phyloP scores from a whole-genome alignment of 2,113 vertebrate species.

The Aegithalos caudatus region DNA sequence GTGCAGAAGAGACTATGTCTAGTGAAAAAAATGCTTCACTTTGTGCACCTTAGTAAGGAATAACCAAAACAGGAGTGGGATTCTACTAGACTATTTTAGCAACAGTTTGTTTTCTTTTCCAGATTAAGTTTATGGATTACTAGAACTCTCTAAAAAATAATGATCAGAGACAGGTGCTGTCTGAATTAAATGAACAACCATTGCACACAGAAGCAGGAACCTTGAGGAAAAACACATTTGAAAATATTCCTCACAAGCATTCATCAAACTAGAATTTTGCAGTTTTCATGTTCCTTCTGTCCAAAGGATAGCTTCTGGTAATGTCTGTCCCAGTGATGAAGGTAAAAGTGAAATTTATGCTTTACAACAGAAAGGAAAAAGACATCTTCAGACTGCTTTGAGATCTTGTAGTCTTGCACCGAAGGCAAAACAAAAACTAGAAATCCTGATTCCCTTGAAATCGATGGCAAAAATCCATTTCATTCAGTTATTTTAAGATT shows the following conservation, averaged over 20 bases:
- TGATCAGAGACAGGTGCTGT: slow-evolving; percentile 24
- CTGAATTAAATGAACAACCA: slow-evolving; percentile 23
- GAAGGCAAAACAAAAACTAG: slow-evolving; percentile 13
- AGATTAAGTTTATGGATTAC: slow-evolving; percentile 14
- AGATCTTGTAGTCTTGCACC: slow-evolving; percentile 6
- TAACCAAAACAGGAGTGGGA: neutral
- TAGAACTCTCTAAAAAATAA: slow-evolving; percentile 25
- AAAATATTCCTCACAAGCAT: slow-evolving; percentile 7
- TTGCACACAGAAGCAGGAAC: slow-evolving; percentile 14
- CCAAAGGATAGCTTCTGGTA: slow-evolving; percentile 51
- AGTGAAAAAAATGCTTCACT: neutral
- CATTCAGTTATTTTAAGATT: neutral
- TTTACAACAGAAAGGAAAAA: slow-evolving; percentile 21
- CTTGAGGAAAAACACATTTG: slow-evolving; percentile 51
- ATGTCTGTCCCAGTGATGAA: slow-evolving; percentile 31
- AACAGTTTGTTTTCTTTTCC: neutral
- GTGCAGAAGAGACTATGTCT: neutral
- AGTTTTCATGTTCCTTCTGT: slow-evolving; percentile 38
- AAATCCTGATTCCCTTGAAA: neutral
- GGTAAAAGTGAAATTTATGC: slow-evolving; percentile 33
- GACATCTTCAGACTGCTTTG: neutral
- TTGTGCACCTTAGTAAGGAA: neutral
- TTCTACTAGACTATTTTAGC: neutral
- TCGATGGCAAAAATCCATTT: neutral
- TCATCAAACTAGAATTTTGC: slow-evolving; percentile 28